Base-by-base conservation (phyloP, 1,140 invertebrate genomes). In the Antheraea mylitta region DNA sequence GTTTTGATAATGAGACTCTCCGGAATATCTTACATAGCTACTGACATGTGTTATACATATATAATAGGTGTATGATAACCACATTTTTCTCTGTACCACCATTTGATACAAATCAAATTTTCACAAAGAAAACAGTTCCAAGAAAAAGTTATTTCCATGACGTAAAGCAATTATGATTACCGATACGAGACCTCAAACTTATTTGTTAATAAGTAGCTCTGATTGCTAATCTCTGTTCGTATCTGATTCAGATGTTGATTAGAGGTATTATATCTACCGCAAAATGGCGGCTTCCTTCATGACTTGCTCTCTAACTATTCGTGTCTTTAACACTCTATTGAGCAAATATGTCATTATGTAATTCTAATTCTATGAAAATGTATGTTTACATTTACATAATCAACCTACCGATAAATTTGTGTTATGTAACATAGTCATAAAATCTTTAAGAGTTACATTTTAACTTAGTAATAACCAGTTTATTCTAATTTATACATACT, bases 131-230 rank as follows among this genome's bases (percentile, higher is more conserved):
- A 80, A 80, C 71, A 80, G 66, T 78, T 80, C 74, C 72, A 37
- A 67, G 78, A 83, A 83, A 68, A 63, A 38, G 61, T 67, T n/a
- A 72, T 68, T 70, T 70, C 60, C 63, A 9, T 82, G 79, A 81
- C 78, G 80, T 73, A 72, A 69, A 73, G 58, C 68, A 80, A 83
- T 82, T 82, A 80, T 64, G 66, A 71, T 71, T 37, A 37, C 59
- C 62, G 60, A 67, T 67, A 67, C 11, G 37, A 42, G 59, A 60
- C 37, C 59, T 18, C 30, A 42, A 59, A 45, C 7, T 60, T 60
- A 67, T 67, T 61, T 61, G 58, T 60, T 19, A 67, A 18, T 67
- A 45, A 38, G 66, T 60, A 68, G 68, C 65, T 53, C 53, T 65
- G 68, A 70, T 70, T 70, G 64, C 37, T 70, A 68, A 73, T 70